phyloP scores from a whole-genome alignment of 2,113 vertebrate species.

The Toxotes jaculatrix region DNA sequence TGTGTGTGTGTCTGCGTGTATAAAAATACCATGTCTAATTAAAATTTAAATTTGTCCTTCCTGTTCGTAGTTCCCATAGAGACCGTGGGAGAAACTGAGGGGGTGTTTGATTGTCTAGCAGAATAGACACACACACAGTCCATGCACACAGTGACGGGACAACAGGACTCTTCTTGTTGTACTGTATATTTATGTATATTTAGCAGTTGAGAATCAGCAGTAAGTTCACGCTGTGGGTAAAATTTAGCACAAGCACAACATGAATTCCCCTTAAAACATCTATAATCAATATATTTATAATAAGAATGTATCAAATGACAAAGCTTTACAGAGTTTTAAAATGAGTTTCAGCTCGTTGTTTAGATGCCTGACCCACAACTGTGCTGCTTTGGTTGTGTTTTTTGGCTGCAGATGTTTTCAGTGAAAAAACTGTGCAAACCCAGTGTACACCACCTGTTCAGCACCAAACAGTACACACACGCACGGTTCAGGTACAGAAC shows the following conservation, averaged over 20 bases:
- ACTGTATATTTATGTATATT: not conserved
- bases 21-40: slow-evolving; percentile 46
- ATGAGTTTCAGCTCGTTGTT: too few species aligned
- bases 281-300: not conserved
- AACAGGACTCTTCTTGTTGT: not conserved
- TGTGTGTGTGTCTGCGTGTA: slow-evolving; percentile 3
- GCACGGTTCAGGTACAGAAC: too few species aligned
- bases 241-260: not conserved
- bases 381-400: too few species aligned
- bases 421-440: too few species aligned
- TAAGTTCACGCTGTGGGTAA: not conserved
- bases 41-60: slow-evolving; percentile 63
- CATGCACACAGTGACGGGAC: not conserved
- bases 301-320: too few species aligned
- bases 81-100: slow-evolving; percentile 47
- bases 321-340: too few species aligned
- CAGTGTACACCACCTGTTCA: too few species aligned
- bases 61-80: slow-evolving; percentile 55
- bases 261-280: not conserved
- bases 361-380: too few species aligned
- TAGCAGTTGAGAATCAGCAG: not conserved
- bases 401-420: too few species aligned
- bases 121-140: slow-evolving; percentile 10
- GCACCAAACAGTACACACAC: too few species aligned
- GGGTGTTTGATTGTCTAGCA: slow-evolving; percentile 41